These are phyloP conservation scores for Halocynthia aurantium DNA, from an alignment of 23 tunicate genomes.

Conservation along the genomic window DNA sequence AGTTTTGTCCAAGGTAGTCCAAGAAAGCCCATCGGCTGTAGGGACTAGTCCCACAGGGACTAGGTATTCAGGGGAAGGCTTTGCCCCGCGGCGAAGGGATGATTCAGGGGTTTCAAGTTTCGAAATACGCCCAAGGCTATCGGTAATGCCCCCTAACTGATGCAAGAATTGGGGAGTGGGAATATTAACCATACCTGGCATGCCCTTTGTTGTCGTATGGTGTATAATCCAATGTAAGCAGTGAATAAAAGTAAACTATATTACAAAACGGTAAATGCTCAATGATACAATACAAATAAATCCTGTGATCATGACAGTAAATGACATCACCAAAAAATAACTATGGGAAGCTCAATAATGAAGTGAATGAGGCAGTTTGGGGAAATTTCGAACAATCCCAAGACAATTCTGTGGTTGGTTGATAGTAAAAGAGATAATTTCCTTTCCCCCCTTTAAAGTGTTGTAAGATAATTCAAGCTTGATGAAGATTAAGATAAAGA, in stretches of 20 bases:
- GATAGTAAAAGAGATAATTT: too few species aligned
- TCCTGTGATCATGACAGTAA: too few species aligned
- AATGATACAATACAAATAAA: too few species aligned
- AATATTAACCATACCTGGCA: not conserved
- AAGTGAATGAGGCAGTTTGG: too few species aligned
- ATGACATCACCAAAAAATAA: too few species aligned
- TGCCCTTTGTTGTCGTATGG: too few species aligned
- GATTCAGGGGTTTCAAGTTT: not conserved
- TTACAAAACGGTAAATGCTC: not conserved
- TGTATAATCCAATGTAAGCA: constrained; percentile 12
- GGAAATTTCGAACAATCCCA: too few species aligned
- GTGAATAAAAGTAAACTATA: not conserved
- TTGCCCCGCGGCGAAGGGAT: not conserved
- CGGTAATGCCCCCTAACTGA: not conserved
- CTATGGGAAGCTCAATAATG: too few species aligned
- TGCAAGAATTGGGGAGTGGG: constrained; percentile 2
- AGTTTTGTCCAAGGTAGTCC: not conserved
- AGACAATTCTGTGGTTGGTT: too few species aligned
- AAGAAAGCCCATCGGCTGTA: constrained; percentile 11
- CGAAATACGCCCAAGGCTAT: not conserved
- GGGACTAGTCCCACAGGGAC: constrained; percentile 5
- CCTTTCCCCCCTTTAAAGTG: too few species aligned
- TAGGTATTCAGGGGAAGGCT: not conserved
- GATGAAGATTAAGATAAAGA: too few species aligned
- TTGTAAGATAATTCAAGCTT: too few species aligned